Percentiles rank a stretch among this genome's conserved stretches.
Evolutionary conservation across 2,113 vertebrate species (phyloP).

Genomic region (Hyaena hyaena): DNA sequence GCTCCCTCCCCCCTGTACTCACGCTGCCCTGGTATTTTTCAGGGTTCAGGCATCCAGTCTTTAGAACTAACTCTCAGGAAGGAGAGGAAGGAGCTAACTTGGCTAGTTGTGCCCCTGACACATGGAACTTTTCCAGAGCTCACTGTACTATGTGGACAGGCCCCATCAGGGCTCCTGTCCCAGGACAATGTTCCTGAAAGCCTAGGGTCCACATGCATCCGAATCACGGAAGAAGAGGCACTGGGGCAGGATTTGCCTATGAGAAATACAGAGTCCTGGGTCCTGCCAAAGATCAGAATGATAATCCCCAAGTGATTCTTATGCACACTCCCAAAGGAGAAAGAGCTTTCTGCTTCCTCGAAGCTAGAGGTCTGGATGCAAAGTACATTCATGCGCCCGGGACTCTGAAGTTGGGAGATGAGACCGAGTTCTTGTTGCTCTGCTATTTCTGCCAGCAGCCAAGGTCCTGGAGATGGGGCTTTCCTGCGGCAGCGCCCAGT

Average conservation of each 20-base stretch:
- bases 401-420: background rate
- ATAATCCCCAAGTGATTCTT: background rate
- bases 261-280: background rate
- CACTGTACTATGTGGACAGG: too few relatives aligned
- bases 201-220: background rate
- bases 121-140: background rate
- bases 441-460: background rate
- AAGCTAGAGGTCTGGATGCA: background rate
- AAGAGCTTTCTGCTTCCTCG: background rate
- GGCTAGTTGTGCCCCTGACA: background rate
- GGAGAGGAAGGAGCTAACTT: background rate
- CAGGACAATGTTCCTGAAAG: background rate
- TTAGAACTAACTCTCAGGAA: background rate
- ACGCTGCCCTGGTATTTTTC: background rate
- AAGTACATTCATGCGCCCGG: background rate
- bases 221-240: background rate
- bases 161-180: background rate
- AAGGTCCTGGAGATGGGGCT: background rate
- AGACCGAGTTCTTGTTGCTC: background rate
- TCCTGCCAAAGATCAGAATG: background rate
- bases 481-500: background rate
- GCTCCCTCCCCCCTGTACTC: background rate
- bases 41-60: background rate
- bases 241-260: background rate
- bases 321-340: too few relatives aligned